Percentiles rank a stretch among this genome's conserved stretches.
Evolutionary conservation across 2,888 invertebrate genomes (phyloP).

Genomic region (Chaitophorus viminalis): DNA sequence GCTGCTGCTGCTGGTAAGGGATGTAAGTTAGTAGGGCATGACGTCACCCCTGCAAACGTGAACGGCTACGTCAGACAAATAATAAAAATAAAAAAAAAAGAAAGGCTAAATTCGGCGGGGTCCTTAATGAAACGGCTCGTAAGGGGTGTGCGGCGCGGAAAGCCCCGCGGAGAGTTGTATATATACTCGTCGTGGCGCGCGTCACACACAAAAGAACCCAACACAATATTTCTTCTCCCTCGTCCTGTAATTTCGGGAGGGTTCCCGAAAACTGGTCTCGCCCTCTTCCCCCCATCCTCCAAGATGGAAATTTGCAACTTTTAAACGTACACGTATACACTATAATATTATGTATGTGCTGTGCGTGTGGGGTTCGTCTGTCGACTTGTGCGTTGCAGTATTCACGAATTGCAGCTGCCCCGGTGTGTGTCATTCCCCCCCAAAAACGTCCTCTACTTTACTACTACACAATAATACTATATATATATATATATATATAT

Average conservation of each 20-base stretch:
- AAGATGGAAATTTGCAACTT: constrained; percentile 62
- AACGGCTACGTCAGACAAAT: constrained; percentile 59
- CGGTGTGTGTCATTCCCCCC: constrained; percentile 56
- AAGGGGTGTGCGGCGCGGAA: constrained; percentile 34
- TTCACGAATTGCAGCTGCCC: constrained; percentile 61
- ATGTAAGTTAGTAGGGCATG: constrained; percentile 62
- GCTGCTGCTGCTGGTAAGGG: constrained; percentile 47
- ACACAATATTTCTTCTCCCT: constrained; percentile 62
- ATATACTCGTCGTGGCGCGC: constrained; percentile 49
- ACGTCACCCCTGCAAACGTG: constrained; percentile 55
- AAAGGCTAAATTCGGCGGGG: constrained; percentile 62
- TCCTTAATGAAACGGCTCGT: constrained; percentile 59
- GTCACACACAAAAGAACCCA: constrained; percentile 60
- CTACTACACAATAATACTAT: neutral
- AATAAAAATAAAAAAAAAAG: constrained; percentile 60
- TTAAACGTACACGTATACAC: constrained; percentile 36
- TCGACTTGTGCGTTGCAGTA: constrained; percentile 38
- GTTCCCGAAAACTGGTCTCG: constrained; percentile 60
- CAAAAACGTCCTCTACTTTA: constrained; percentile 14
- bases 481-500: no score
- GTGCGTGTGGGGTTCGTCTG: constrained; percentile 45
- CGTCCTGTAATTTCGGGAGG: constrained; percentile 51
- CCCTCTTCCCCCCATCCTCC: constrained; percentile 34
- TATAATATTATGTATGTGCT: neutral
- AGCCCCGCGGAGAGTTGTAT: constrained; percentile 53